These are phyloP conservation scores for Gouania willdenowi DNA, from an alignment of 2,797 vertebrate genomes.

Conservation along the genomic window DNA sequence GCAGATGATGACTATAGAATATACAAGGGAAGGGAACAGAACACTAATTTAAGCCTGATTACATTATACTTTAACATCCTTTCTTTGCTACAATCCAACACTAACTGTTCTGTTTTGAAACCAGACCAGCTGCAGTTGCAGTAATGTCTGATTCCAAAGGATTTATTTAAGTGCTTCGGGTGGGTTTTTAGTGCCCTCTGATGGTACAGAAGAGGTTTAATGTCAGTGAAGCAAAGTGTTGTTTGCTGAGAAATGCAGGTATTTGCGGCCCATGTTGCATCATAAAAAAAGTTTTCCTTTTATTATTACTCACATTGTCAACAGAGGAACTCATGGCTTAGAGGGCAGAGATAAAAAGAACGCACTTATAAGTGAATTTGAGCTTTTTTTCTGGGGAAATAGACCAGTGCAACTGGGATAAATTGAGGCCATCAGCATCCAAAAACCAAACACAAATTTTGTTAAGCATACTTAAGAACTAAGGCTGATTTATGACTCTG, in stretches of 20 bases:
- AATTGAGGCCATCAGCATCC: not conserved
- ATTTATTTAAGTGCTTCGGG: constrained; percentile 25
- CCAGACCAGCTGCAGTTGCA: not conserved
- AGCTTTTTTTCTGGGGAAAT: too few species aligned
- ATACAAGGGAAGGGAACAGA: constrained; percentile 1
- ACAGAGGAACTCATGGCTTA: constrained; percentile 6
- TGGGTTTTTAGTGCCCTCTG: constrained; percentile 71
- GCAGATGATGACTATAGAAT: not conserved
- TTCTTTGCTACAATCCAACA: not conserved
- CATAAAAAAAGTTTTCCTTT: constrained; percentile 29
- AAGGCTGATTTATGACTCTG: constrained; percentile 4
- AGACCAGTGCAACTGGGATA: too few species aligned
- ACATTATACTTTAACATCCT: constrained; percentile 2
- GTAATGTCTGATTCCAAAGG: not conserved
- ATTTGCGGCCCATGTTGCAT: constrained; percentile 47
- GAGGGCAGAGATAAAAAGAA: too few species aligned
- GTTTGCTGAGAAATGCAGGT: constrained; percentile 14
- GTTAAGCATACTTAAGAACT: not conserved
- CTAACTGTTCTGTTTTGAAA: not conserved
- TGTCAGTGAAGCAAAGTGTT: constrained; percentile 25
- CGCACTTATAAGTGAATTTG: too few species aligned
- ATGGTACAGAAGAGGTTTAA: constrained; percentile 37
- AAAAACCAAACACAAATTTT: not conserved
- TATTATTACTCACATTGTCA: constrained; percentile 24
- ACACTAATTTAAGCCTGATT: constrained; percentile 12